Conservation (phyloP, 2,113 vertebrate species). For the Anseranas semipalmata region DNA sequence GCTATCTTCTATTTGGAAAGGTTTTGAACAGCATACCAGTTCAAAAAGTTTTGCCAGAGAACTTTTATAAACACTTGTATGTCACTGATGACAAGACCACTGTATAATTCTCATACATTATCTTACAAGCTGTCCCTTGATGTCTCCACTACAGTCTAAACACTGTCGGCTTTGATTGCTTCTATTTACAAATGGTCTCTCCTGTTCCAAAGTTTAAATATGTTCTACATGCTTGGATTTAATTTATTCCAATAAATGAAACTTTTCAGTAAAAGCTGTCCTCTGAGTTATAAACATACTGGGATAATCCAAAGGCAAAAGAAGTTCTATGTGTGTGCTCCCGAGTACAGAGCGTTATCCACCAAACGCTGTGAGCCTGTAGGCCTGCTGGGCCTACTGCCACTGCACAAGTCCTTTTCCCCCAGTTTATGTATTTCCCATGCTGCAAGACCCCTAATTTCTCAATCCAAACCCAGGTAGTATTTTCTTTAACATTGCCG, state of each 20-base stretch:
- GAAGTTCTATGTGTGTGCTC: background rate
- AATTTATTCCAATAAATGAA: constrained; percentile 12
- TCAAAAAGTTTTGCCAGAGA: background rate
- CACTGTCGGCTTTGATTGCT: background rate
- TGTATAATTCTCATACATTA: background rate
- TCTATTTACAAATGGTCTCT: constrained; percentile 35
- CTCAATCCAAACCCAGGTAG: background rate
- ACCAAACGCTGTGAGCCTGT: background rate
- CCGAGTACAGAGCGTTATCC: background rate
- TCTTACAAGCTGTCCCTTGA: background rate
- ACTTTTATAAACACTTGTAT: background rate
- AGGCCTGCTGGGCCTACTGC: background rate
- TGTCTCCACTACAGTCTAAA: background rate
- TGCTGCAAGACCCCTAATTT: background rate
- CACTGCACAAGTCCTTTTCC: background rate
- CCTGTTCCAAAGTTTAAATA: constrained; percentile 22
- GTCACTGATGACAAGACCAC: background rate
- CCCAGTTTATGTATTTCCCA: background rate
- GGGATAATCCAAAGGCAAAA: background rate
- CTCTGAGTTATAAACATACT: background rate
- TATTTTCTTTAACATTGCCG: background rate
- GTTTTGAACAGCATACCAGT: background rate
- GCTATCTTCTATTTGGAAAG: background rate
- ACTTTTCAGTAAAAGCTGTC: constrained; percentile 1
- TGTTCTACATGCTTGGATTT: background rate